A percentile compares a stretch with the other conserved stretches of the same genome.
Evolutionary conservation across 2,888 invertebrate genomes (phyloP).

Genomic region (Scelioninae gen. 1): DNA sequence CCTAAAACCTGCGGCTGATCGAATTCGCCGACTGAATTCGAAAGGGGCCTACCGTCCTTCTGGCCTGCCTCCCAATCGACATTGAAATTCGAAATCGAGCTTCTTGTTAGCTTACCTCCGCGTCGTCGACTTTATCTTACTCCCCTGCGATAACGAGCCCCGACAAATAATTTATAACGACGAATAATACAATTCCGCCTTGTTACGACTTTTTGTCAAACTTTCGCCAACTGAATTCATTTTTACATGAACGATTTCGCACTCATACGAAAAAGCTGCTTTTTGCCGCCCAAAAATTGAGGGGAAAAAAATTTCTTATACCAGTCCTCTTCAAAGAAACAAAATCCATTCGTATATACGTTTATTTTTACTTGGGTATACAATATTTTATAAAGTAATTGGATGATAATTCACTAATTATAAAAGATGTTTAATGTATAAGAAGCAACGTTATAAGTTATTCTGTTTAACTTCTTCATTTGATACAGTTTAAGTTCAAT

Average conservation of each 20-base stretch:
- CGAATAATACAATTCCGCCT: constrained; percentile 61
- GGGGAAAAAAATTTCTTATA: not conserved
- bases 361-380: not conserved
- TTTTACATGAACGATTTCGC: constrained; percentile 62
- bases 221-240: constrained; percentile 58
- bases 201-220: constrained; percentile 60
- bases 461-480: no score
- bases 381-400: not conserved
- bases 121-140: constrained; percentile 65
- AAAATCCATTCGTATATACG: not conserved
- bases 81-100: constrained; percentile 70
- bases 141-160: constrained; percentile 63
- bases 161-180: constrained; percentile 70
- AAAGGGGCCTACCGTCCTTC: constrained; percentile 60
- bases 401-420: not conserved
- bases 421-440: no score
- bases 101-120: constrained; percentile 67
- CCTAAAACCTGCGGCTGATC: constrained; percentile 40
- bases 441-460: no score
- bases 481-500: no score
- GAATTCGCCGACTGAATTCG: constrained; percentile 67
- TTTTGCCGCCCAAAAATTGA: not conserved
- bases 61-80: constrained; percentile 65
- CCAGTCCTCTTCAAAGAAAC: not conserved
- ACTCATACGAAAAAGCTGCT: constrained; percentile 29